Base-by-base conservation (phyloP, 1,140 invertebrate genomes). In the Uloborus diversus region DNA sequence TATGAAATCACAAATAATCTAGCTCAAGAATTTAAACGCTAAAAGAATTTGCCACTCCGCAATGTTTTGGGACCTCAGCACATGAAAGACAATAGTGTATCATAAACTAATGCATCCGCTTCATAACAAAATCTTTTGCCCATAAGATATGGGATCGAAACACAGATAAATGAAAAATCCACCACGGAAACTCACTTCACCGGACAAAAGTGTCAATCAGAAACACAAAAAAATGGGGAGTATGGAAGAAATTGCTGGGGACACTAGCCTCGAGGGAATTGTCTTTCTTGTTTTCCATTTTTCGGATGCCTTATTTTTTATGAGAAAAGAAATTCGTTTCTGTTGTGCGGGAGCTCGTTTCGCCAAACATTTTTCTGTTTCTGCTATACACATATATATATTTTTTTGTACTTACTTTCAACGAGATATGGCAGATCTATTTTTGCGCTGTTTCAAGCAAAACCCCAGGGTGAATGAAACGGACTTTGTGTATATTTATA, bases 181-280 rank as follows among this genome's bases (percentile, higher is more conserved):
- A 20, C 33, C 56, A 27, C 37, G 14, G 17, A 28, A 56, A 69
- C 69, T 73, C 49, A 59, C 28, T 73, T 59, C 69, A 35, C 28
- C 69, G 69, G 56, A 73, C 69, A 61, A 73, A 73, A 73, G 69
- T 73, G 69, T 73, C 69, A 73, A 73, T 73, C 69, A 73, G 69
- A 59, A 56, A n/a, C 14, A 57, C 25, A 35, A 14, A 32, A 57
- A 23, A 42, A 73, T n/a, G n/a, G n/a, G n/a, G n/a, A n/a, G n/a
- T n/a, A n/a, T n/a, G n/a, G n/a, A 59, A 61, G 33, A 56, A 69
- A 68, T 69, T 69, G 53, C 42, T 53, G 49, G 37, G 23, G 66
- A 66, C 30, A 27, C 20, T 14, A 25, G 42, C 64, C 66, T 33
- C 69, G n/a, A 59, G 69, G 69, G 56, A 28, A 13, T 1, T 4